Evolutionary conservation across 2,797 vertebrate genomes (phyloP), one percentile per base, ranked within the genome.

Genomic region (Aviceda leuphotes): DNA sequence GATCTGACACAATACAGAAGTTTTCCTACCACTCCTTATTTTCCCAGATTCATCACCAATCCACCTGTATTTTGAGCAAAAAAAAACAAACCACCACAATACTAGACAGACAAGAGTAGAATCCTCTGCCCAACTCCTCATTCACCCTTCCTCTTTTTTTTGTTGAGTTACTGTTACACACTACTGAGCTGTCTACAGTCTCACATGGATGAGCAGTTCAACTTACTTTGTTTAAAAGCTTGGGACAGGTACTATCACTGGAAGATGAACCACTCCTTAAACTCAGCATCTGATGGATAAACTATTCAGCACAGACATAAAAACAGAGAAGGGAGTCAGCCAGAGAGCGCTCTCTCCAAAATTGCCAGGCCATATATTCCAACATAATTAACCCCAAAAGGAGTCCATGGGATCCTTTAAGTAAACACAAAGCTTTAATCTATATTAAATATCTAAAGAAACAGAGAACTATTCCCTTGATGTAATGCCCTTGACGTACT

Each of bases 401-500:
- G 70, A 89, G 81, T 79, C 79, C 30, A 68, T 4, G 26, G 52
- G 49, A 93, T 94, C 80, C 31, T 78, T 87, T 71, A 84, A 91
- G 73, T 62, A 89, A 82, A 93, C 65, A 86, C 61, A 92, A 93
- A 81, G 21, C 65, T 73, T 91, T 91, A 92, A 91, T 72, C 22
- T 35, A 56, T 85, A 84, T 82, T 61, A 94, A 89, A n/a, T 73
- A 97, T 50, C 95, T 94, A 62, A 83, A 93, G 89, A 93, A 91
- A 96, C 15, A 82, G 76, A 89, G 79, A 87, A 46, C 41, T 18
- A 37, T 31, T 93, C 79, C 94, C 82, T 94, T 93, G 84, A 97
- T 95, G 90, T 15, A 89, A 80, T 52, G 96, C 91, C 93, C 93
- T 93, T 93, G 87, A 96, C 9, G 1, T 8, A 55, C 1, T 2